Percentiles rank a stretch among this genome's conserved stretches.
These are phyloP conservation scores for Loxodonta africana DNA, from an alignment of 2,113 vertebrate species.

Conservation along the genomic window DNA sequence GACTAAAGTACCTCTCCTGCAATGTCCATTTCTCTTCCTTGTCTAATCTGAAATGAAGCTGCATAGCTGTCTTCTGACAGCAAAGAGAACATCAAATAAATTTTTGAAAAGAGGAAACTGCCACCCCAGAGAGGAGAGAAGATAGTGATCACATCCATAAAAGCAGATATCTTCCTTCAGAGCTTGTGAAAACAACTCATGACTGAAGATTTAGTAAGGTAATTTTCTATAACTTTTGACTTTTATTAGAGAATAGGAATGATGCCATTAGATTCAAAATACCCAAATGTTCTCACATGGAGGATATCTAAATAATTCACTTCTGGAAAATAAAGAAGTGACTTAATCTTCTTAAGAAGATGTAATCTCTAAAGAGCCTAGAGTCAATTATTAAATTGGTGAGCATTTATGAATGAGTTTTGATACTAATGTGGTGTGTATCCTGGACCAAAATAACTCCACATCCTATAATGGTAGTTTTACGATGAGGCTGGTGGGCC, in stretches of 20 bases:
- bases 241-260: not conserved
- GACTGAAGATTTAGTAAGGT: not conserved
- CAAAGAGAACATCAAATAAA: slow-evolving; percentile 38
- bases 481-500: not conserved
- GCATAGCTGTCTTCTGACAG: not conserved
- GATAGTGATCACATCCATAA: not conserved
- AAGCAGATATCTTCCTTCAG: slow-evolving; percentile 10
- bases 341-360: slow-evolving; percentile 17
- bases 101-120: slow-evolving; percentile 37
- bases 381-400: not conserved
- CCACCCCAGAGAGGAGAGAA: not conserved
- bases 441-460: not conserved
- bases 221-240: not conserved
- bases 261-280: not conserved
- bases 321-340: not conserved
- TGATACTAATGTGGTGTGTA: not conserved
- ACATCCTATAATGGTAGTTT: not conserved
- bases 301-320: not conserved
- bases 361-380: not conserved
- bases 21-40: not conserved
- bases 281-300: not conserved
- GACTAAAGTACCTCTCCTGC: rapidly evolving
- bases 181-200: not conserved
- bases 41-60: not conserved
- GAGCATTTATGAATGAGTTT: not conserved